Evolutionary conservation across 2,888 invertebrate genomes (phyloP).

Genomic region (Frankliniella intonsa): DNA sequence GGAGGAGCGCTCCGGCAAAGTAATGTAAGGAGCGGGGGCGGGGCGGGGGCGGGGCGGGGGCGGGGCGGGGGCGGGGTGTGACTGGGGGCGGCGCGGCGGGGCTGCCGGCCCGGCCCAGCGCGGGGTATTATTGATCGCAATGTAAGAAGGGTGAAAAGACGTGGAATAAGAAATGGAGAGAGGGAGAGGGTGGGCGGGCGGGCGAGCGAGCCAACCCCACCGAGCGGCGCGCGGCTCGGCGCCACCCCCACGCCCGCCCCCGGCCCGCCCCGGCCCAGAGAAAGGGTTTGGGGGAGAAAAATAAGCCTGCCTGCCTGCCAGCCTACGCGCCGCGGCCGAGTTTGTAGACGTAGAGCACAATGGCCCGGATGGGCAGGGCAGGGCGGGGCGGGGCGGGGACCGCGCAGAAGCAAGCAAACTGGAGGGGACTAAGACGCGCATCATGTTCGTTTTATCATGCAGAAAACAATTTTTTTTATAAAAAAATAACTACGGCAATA

Average conservation of each 20-base stretch:
- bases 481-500: too few species aligned
- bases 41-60: not conserved
- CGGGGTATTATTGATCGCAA: constrained; percentile 18
- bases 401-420: not conserved
- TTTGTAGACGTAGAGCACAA: too few species aligned
- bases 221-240: not conserved
- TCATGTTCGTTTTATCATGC: too few species aligned
- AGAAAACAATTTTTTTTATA: too few species aligned
- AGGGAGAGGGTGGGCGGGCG: not conserved
- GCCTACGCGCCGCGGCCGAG: not conserved
- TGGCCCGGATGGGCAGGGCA: not conserved
- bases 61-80: not conserved
- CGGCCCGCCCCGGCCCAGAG: not conserved
- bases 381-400: not conserved
- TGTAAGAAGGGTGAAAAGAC: constrained; percentile 26
- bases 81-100: not conserved
- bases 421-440: too few species aligned
- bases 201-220: not conserved
- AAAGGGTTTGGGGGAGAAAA: constrained; percentile 9
- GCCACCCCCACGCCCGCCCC: not conserved
- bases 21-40: too few species aligned
- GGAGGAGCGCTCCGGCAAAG: too few species aligned
- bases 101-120: not conserved
- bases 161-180: constrained; percentile 20
- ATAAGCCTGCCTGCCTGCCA: constrained; percentile 8